phyloP scores from a whole-genome alignment of 2,113 vertebrate genomes.

The Lophochroa leadbeateri region DNA sequence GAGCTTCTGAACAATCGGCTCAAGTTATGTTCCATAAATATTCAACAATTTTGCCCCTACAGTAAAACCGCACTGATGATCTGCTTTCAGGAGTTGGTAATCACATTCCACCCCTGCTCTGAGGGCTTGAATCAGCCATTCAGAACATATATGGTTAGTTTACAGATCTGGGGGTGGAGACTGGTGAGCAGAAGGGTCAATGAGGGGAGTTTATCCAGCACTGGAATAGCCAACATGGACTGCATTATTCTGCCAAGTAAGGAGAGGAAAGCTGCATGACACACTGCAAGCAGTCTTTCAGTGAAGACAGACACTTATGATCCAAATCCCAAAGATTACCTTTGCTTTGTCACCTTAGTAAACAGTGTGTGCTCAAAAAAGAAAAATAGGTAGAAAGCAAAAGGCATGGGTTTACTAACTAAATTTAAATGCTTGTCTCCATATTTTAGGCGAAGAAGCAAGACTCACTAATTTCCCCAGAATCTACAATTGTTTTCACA shows the following conservation, averaged over 20 bases:
- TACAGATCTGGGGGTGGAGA: background rate
- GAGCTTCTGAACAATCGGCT: slow-evolving; percentile 3
- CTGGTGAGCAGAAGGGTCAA: background rate
- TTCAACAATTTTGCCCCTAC: slow-evolving; percentile 3
- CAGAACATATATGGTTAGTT: background rate
- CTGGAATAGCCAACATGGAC: background rate
- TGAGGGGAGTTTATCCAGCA: background rate
- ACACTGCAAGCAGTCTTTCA: background rate
- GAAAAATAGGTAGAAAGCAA: background rate
- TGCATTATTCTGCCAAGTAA: background rate
- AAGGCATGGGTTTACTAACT: background rate
- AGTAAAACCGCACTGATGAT: background rate
- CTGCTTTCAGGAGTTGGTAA: background rate
- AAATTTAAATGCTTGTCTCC: background rate
- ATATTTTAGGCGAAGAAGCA: background rate
- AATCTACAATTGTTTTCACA: background rate
- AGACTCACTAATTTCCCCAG: background rate
- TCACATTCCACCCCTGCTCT: background rate
- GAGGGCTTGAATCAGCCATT: slow-evolving; percentile 9
- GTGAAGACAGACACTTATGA: background rate
- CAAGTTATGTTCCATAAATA: background rate
- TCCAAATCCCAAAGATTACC: background rate
- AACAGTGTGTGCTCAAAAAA: background rate
- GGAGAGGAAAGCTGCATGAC: background rate
- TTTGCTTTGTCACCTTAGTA: background rate